Conservation (phyloP, 2,888 invertebrate species). For the Phorcus lineatus region DNA sequence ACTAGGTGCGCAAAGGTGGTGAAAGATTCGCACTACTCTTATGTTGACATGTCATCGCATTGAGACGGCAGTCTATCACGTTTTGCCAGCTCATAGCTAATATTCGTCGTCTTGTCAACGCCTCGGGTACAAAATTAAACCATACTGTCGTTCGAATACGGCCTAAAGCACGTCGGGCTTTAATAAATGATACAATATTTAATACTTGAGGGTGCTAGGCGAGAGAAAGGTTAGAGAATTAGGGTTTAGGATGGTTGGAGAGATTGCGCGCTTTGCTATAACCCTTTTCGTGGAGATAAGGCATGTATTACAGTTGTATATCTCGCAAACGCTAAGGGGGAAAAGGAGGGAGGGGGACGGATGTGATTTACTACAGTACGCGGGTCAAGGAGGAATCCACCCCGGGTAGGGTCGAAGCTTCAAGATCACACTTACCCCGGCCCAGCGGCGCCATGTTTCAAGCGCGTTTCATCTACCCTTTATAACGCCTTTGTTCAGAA, state of each 20-base stretch:
- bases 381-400: too few species aligned
- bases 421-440: too few species aligned
- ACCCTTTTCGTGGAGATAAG: not conserved
- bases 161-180: not conserved
- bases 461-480: too few species aligned
- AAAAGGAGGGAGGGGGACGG: not conserved
- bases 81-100: not conserved
- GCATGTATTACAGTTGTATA: not conserved
- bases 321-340: not conserved
- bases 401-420: too few species aligned
- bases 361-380: too few species aligned
- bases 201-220: not conserved
- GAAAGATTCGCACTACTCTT: not conserved
- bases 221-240: not conserved
- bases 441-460: too few species aligned
- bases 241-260: not conserved
- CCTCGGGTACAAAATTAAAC: not conserved
- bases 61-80: not conserved
- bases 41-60: not conserved
- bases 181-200: slow-evolving; percentile 15
- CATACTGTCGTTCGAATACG: not conserved
- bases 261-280: not conserved
- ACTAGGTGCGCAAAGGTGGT: not conserved
- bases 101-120: not conserved
- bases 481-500: too few species aligned